A percentile compares a stretch with the other conserved stretches of the same genome.
Conservation (phyloP, 1,140 invertebrate species). For the Trigoniulus corallinus region DNA sequence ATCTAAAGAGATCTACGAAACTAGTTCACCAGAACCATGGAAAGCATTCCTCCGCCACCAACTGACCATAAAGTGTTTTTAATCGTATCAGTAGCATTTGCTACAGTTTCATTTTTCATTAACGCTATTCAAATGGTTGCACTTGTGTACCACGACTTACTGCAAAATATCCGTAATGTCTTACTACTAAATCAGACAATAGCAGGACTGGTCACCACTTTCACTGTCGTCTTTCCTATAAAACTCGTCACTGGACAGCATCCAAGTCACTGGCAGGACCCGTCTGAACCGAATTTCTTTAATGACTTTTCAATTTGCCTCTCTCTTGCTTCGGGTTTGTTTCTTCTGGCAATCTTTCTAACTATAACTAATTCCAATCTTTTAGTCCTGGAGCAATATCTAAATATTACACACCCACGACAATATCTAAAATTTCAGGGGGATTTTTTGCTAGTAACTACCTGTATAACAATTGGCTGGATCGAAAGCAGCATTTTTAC, state of each 20-base stretch:
- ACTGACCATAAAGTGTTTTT: constrained; percentile 15
- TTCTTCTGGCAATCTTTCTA: constrained; percentile 11
- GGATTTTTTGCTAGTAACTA: constrained; percentile 2
- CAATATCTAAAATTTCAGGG: constrained; percentile 1
- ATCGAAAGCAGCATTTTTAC: constrained; percentile 9
- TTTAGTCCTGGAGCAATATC: constrained; percentile 12
- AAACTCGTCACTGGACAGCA: constrained; percentile 11
- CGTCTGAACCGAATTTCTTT: constrained; percentile 6
- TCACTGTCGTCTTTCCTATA: constrained; percentile 14
- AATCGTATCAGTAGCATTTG: constrained; percentile 14
- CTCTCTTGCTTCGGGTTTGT: constrained; percentile 11
- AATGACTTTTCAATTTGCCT: constrained; percentile 13
- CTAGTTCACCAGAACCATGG: too few relatives aligned
- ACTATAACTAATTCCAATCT: constrained; percentile 12
- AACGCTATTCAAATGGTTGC: constrained; percentile 12
- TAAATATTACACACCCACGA: constrained; percentile 10
- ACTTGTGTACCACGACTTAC: constrained; percentile 9
- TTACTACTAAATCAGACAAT: constrained; percentile 11
- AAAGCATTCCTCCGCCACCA: constrained; percentile 7
- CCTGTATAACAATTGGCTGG: constrained; percentile 11
- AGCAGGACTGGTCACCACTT: constrained; percentile 11
- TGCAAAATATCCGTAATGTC: constrained; percentile 10
- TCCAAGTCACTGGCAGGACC: background rate
- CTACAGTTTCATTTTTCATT: constrained; percentile 15
- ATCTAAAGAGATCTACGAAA: too few relatives aligned